Percentiles rank a stretch among this genome's conserved stretches.
These are phyloP conservation scores for Etia nguti DNA, from an alignment of 2,113 vertebrate genomes.

Conservation along the genomic window DNA sequence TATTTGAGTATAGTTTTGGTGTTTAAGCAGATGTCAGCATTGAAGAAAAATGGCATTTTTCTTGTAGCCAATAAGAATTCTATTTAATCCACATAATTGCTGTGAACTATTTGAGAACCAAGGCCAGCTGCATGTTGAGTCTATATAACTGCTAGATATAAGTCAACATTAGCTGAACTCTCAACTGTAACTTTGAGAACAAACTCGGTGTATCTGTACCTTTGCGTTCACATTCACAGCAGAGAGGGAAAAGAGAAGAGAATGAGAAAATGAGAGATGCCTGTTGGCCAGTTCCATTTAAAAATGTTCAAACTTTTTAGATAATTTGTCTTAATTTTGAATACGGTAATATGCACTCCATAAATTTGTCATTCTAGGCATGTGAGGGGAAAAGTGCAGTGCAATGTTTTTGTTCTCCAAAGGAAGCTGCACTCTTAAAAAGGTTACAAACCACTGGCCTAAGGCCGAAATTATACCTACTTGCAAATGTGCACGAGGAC, in stretches of 20 bases:
- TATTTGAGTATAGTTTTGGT: not conserved
- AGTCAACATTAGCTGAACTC: not conserved
- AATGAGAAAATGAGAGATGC: not conserved
- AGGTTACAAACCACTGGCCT: not conserved
- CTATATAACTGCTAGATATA: not conserved
- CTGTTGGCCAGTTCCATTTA: not conserved
- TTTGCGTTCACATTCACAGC: not conserved
- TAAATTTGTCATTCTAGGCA: not conserved
- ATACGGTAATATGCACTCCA: not conserved
- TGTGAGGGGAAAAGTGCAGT: not conserved
- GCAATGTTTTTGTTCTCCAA: not conserved
- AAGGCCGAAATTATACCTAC: not conserved
- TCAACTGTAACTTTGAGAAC: not conserved
- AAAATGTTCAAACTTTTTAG: not conserved
- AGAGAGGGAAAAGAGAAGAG: not conserved
- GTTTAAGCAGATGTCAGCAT: not conserved
- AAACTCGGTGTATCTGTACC: not conserved
- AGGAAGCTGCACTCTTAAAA: not conserved
- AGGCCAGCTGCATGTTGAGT: not conserved
- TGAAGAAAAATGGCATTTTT: not conserved
- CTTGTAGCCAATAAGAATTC: rapidly evolving
- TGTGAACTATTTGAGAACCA: not conserved
- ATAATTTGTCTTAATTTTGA: not conserved
- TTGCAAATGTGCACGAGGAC: not conserved
- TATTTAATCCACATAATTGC: not conserved